phyloP scores from a whole-genome alignment of 2,113 vertebrate genomes.

The Thryonomys swinderianus region DNA sequence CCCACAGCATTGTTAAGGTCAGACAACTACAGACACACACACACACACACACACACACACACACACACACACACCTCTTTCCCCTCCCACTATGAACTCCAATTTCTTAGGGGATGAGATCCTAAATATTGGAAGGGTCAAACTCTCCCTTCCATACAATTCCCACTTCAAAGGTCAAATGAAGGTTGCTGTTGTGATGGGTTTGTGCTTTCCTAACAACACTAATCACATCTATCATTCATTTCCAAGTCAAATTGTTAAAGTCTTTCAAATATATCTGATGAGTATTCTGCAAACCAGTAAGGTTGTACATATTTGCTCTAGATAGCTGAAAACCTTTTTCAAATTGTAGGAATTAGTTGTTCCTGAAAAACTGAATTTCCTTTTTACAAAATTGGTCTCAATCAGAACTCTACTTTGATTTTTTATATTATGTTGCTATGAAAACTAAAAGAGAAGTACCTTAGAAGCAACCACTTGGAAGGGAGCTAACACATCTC shows the following conservation, averaged over 20 bases:
- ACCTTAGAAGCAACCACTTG: not conserved
- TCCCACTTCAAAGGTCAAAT: constrained; percentile 28
- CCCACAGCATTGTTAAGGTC: not conserved
- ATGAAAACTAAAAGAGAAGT: constrained; percentile 1
- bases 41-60: not conserved
- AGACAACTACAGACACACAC: not conserved
- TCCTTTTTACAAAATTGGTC: not conserved
- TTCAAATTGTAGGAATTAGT: not conserved
- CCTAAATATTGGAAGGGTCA: not conserved
- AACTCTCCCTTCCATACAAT: constrained; percentile 1
- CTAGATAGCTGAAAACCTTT: not conserved
- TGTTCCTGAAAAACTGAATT: not conserved
- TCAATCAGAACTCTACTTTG: constrained; percentile 7
- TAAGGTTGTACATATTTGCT: not conserved
- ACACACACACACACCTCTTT: not conserved
- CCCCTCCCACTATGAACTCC: accelerated
- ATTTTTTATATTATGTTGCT: not conserved
- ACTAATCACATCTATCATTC: not conserved
- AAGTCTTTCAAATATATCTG: not conserved
- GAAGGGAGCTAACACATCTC: not conserved
- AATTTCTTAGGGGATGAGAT: not conserved
- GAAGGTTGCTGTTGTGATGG: not conserved
- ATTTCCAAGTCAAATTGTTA: not conserved
- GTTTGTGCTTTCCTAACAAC: constrained; percentile 17
- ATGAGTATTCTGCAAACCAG: not conserved